phyloP scores from a whole-genome alignment of 1,140 invertebrate species.

The Nephila pilipes region DNA sequence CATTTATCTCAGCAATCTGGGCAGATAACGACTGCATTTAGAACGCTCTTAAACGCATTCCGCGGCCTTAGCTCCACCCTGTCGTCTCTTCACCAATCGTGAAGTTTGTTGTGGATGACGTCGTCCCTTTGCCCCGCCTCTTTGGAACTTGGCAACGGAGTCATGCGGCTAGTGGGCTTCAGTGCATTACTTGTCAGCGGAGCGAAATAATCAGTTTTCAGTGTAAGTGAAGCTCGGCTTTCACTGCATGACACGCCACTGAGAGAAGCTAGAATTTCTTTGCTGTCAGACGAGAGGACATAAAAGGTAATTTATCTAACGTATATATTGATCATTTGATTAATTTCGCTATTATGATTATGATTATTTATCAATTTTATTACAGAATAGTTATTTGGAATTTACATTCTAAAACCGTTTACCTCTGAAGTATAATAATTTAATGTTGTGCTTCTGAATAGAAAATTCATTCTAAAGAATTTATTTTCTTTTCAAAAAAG shows the following conservation, averaged over 20 bases:
- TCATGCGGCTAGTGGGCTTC: slow-evolving; percentile 62
- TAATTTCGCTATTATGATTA: too few species aligned
- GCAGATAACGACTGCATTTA: slow-evolving; percentile 74
- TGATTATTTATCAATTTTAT: too few species aligned
- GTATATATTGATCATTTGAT: too few species aligned
- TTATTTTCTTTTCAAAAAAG: too few species aligned
- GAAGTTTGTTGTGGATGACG: slow-evolving; percentile 8
- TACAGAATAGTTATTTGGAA: too few species aligned
- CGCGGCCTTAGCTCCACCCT: slow-evolving; percentile 11
- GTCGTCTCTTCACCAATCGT: background rate
- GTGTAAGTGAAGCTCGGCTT: background rate
- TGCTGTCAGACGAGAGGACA: background rate
- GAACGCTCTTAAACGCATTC: slow-evolving; percentile 74
- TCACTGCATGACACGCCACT: slow-evolving; percentile 32
- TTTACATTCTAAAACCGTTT: too few species aligned
- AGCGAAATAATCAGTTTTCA: slow-evolving; percentile 47
- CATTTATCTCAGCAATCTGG: slow-evolving; percentile 73
- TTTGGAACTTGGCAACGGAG: slow-evolving; percentile 57
- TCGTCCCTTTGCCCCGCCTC: background rate
- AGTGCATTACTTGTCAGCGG: slow-evolving; percentile 58
- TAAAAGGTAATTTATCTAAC: background rate
- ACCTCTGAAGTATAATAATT: too few species aligned
- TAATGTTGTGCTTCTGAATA: too few species aligned
- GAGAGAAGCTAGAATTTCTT: background rate
- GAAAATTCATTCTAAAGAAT: too few species aligned